Conservation (phyloP, 2,797 vertebrate species). For the Sciaenops ocellatus region DNA sequence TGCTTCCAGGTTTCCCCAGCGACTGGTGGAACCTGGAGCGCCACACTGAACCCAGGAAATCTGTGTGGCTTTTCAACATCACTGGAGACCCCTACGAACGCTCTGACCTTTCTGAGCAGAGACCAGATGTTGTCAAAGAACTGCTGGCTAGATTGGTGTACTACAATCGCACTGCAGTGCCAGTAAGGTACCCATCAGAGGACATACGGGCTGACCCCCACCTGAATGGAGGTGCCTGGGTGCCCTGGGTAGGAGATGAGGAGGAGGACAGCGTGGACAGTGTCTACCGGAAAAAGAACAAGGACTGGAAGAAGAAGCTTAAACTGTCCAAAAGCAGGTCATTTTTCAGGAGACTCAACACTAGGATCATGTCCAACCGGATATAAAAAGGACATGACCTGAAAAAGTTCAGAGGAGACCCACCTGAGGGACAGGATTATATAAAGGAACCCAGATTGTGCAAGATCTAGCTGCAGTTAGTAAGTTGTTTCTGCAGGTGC, state of each 20-base stretch:
- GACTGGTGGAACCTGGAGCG: slow-evolving; percentile 97
- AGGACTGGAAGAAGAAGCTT: slow-evolving; percentile 90
- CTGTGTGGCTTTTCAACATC: slow-evolving; percentile 98
- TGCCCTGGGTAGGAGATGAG: slow-evolving; percentile 93
- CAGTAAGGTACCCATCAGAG: slow-evolving; percentile 94
- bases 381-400: slow-evolving; percentile 82
- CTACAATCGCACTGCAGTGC: slow-evolving; percentile 95
- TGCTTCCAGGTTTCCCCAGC: slow-evolving; percentile 91
- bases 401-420: neutral
- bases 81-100: slow-evolving; percentile 94
- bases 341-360: slow-evolving; percentile 95
- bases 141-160: slow-evolving; percentile 90
- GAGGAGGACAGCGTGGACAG: slow-evolving; percentile 86
- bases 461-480: neutral
- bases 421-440: neutral
- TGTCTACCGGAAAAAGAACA: slow-evolving; percentile 81
- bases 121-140: slow-evolving; percentile 92
- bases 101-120: slow-evolving; percentile 89
- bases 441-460: neutral
- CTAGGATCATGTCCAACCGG: slow-evolving; percentile 93
- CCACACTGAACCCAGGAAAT: slow-evolving; percentile 85
- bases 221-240: slow-evolving; percentile 96
- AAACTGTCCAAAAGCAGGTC: slow-evolving; percentile 93
- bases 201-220: slow-evolving; percentile 93
- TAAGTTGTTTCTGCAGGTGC: slow-evolving; percentile 2